Conservation (phyloP, 2,113 vertebrate genomes). For the Monarcha castaneiventris region DNA sequence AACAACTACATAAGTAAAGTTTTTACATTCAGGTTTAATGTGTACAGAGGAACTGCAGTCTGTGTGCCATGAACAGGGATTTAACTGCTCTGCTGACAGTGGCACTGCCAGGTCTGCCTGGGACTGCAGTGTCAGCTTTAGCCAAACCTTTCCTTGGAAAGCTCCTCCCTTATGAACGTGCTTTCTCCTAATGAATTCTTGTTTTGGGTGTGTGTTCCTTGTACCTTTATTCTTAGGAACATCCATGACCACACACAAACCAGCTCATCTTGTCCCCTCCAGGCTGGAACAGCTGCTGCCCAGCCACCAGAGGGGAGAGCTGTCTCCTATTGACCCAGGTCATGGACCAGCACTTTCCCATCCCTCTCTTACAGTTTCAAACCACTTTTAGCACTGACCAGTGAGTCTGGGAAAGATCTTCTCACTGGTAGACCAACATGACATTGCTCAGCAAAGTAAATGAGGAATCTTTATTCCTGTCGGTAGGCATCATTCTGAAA, state of each 20-base stretch:
- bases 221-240: neutral
- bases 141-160: neutral
- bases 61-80: neutral
- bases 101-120: neutral
- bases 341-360: neutral
- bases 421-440: neutral
- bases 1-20: neutral
- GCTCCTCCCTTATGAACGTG: neutral
- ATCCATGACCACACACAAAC: neutral
- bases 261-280: neutral
- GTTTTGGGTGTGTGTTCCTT: neutral
- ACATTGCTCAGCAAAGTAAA: neutral
- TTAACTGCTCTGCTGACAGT: neutral
- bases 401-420: neutral
- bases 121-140: neutral
- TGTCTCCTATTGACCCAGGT: neutral
- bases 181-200: neutral
- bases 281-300: constrained; percentile 18
- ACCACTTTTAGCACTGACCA: neutral
- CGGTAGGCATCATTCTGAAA: neutral
- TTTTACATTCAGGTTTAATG: neutral
- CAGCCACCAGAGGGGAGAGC: neutral
- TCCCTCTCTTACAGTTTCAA: neutral
- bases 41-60: neutral
- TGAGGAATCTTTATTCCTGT: neutral